Base-by-base conservation (phyloP, 1,140 invertebrate species). In the Brachionus sp. region DNA sequence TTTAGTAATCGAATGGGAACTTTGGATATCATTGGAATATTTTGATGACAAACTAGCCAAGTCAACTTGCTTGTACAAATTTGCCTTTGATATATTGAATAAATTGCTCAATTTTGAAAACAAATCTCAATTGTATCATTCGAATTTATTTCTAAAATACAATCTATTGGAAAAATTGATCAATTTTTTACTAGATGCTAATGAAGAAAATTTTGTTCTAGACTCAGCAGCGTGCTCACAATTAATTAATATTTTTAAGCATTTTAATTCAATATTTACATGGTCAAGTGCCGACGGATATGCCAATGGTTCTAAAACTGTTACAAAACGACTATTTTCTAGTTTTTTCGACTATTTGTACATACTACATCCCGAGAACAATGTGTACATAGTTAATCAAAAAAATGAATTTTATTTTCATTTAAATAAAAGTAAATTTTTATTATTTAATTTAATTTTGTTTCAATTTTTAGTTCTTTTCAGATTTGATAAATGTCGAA, bases 371-470 rank as follows among this genome's bases (percentile, higher is more conserved):
- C 77, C 77, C 1, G 77, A 80, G 16, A 80, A 37, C 39, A 80
- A 80, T 62, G 77, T 62, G 5, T 80, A 80, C 12, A 80, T 80
- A n/a, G 46, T 80, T 7, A 62, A 80, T 62, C 62, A 57, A 44
- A 66, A 57, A 37, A 80, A 80, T 39, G 62, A 80, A 62, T 80
- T 80, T 37, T 80, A 62, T 16, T 80, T 80, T 62, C 57, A 80
- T 80, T 19, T 80, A 2, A 80, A 37, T 80, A 50, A 35, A 57
- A 80, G 77, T 80, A 80, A 62, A 13, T 33, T 9, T 29, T 23
- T 13, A 25, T 4, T 46, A 13, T 77, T 77, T 12, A 46, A 10
- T 5, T 70, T 70, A 6, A n/a, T n/a, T n/a, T n/a, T n/a, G n/a
- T n/a, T 23, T 73, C 16, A 37, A 44, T 33, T 33, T 62, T 23